These are phyloP conservation scores for Oithona nana DNA, from an alignment of 2,888 invertebrate species.

Conservation along the genomic window DNA sequence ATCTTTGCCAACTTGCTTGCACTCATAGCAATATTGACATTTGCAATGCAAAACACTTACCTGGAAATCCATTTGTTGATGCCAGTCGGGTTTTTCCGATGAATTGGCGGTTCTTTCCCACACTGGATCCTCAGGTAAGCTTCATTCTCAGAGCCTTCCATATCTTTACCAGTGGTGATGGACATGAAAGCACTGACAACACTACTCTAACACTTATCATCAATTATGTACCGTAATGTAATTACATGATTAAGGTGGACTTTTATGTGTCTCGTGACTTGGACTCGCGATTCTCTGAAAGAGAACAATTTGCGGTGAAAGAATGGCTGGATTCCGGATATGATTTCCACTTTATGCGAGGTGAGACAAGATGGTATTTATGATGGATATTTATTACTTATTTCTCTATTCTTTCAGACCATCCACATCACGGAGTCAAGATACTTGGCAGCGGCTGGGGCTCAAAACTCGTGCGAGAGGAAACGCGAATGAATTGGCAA, in stretches of 20 bases:
- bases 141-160: too few species aligned
- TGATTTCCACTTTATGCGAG: conserved; percentile 19
- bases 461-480: background rate
- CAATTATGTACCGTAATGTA: background rate
- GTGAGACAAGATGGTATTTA: too few species aligned
- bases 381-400: too few species aligned
- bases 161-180: too few species aligned
- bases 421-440: conserved; percentile 13
- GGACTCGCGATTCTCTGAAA: conserved; percentile 16
- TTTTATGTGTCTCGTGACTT: conserved; percentile 17
- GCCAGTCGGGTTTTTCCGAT: conserved; percentile 6
- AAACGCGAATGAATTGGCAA: background rate
- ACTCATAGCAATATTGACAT: background rate
- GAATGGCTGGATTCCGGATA: conserved; percentile 18
- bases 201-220: background rate
- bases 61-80: background rate
- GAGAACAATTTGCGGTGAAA: conserved; percentile 18
- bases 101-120: conserved; percentile 15
- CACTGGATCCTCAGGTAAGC: conserved; percentile 9
- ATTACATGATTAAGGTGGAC: conserved; percentile 8
- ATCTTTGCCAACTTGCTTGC: conserved; percentile 2
- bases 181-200: background rate
- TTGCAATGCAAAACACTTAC: conserved; percentile 5
- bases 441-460: conserved; percentile 18
- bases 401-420: too few species aligned